Conservation (phyloP, 1,140 invertebrate species). For the honey bee (Apis mellifera) region Amel_HAv3.1 CM009940.2:11634001-11634500, state of each 20-base stretch:
- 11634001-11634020: constrained; percentile 60
- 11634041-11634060: constrained; percentile 70
- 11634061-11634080: constrained; percentile 69
- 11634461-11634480: constrained; percentile 66
- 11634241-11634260: background rate
- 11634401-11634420: constrained; percentile 59
- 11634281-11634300: too few species aligned
- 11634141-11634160: background rate
- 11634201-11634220: background rate
- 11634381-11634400: constrained; percentile 57
- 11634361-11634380: too few species aligned
- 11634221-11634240: background rate
- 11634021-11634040: constrained; percentile 73
- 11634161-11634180: background rate
- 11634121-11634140: constrained; percentile 52
- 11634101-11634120: constrained; percentile 67
- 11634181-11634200: background rate
- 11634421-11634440: constrained; percentile 64
- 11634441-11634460: constrained; percentile 62
- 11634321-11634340: too few species aligned
- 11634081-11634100: constrained; percentile 57
- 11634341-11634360: too few species aligned
- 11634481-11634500: constrained; percentile 68
- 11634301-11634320: too few species aligned
- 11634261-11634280: background rate